phyloP scores from a whole-genome alignment of 2,113 vertebrate genomes.

The Ammospiza nelsoni region DNA sequence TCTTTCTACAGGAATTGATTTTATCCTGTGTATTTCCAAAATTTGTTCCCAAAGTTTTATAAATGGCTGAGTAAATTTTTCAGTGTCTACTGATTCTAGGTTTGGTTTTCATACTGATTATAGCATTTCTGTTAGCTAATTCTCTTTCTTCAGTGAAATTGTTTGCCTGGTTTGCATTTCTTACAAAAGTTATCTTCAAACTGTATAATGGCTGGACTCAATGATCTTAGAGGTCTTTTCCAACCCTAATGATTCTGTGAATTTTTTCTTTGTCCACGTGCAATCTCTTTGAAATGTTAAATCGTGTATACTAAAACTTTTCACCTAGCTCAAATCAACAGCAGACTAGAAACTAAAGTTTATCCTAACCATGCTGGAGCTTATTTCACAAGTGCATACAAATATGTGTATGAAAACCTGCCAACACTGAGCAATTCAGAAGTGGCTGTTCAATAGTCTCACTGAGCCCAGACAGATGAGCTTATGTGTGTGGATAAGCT shows the following conservation, averaged over 20 bases:
- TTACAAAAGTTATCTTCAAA: neutral
- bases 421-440: neutral
- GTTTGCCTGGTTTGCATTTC: neutral
- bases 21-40: neutral
- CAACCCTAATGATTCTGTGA: neutral
- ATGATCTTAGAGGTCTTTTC: neutral
- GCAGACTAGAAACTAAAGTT: neutral
- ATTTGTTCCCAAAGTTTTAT: neutral
- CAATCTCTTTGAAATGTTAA: neutral
- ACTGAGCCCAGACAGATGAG: neutral
- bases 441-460: neutral
- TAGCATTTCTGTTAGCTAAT: neutral
- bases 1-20: neutral
- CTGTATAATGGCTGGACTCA: rapidly evolving
- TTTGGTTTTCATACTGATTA: neutral
- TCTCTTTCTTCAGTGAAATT: neutral
- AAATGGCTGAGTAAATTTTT: neutral
- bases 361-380: neutral
- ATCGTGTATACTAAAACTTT: neutral
- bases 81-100: neutral
- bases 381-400: neutral
- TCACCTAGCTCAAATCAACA: neutral
- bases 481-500: rapidly evolving
- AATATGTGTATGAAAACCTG: neutral
- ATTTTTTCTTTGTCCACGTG: neutral